Evolutionary conservation across 2,888 invertebrate species (phyloP), one percentile per base, ranked within the genome.

Genomic region (Lycia hirtaria): DNA sequence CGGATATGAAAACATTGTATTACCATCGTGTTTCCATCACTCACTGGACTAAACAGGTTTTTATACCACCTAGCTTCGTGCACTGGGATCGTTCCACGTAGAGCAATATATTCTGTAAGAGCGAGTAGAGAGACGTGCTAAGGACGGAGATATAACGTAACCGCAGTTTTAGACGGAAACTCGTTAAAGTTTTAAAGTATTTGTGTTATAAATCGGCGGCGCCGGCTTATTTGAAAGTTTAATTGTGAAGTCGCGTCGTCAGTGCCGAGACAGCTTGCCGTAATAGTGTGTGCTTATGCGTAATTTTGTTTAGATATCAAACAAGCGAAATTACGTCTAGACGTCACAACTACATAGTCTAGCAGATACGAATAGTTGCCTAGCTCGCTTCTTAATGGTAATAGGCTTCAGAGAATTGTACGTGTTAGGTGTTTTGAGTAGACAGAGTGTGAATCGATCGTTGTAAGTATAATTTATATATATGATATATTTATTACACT

Each of bases 261-360:
- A 7, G 40, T 2, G 52, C 37, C 43, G 30, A 47, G 24, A 47
- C 43, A 12, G 14, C 32, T 38, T 19, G 26, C 15, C 38, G 45
- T 41, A 37, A 49, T 37, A 49, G 43, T 43, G 48, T 54, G 14
- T 55, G 48, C 41, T 55, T 55, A 55, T 48, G 55, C 55, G 43
- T 55, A 43, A 55, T 48, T 48, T 47, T 37, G 55, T 49, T 56
- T 49, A 43, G 43, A 56, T 30, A 30, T 43, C 43, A 44, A 43
- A 50, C 56, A 44, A 56, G 43, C 37, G 12, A 54, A 26, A 43
- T 43, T 15, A 49, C 41, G 49, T 49, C 56, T 56, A 56, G 49
- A 56, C 54, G 10, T 32, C 38, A 26, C 24, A 14, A 28, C 40
- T 7, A 22, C 22, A 14, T 22, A 40, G 22, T 41, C 41, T 7